Evolutionary conservation across 2,888 invertebrate genomes (phyloP).

Genomic region (Antheraea assamensis): DNA sequence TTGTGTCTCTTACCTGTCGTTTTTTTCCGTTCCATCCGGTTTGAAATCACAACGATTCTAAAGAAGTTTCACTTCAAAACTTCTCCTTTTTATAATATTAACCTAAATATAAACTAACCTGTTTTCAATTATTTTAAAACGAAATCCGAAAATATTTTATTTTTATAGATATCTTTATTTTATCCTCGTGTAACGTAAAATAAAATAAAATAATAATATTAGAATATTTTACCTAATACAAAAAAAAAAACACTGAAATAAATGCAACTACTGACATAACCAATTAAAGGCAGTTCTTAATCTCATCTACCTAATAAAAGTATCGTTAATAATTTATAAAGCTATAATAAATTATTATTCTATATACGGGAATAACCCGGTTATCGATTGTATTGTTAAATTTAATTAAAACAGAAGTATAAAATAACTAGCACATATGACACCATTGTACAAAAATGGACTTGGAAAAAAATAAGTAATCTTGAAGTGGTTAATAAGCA

Average conservation of each 20-base stretch:
- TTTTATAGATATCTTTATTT: neutral
- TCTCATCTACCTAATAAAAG: no score
- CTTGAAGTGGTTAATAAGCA: conserved; percentile 11
- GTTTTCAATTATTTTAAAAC: neutral
- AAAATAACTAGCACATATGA: conserved; percentile 11
- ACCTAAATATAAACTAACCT: neutral
- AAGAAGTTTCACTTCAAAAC: no score
- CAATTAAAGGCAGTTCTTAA: no score
- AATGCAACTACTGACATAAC: no score
- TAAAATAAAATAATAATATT: no score
- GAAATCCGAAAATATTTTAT: neutral
- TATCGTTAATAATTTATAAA: no score
- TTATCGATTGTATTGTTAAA: neutral
- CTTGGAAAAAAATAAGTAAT: conserved; percentile 4
- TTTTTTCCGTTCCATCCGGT: no score
- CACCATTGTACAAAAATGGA: conserved; percentile 18
- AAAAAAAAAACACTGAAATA: no score
- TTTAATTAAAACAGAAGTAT: neutral
- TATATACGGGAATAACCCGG: neutral
- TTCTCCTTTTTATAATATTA: neutral
- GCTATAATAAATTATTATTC: neutral
- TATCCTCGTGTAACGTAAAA: neutral
- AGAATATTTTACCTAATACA: no score
- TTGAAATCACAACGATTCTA: no score
- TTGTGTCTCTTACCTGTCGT: no score